These are phyloP conservation scores for Stictonetta naevosa DNA, from an alignment of 2,113 vertebrate species.

Conservation along the genomic window DNA sequence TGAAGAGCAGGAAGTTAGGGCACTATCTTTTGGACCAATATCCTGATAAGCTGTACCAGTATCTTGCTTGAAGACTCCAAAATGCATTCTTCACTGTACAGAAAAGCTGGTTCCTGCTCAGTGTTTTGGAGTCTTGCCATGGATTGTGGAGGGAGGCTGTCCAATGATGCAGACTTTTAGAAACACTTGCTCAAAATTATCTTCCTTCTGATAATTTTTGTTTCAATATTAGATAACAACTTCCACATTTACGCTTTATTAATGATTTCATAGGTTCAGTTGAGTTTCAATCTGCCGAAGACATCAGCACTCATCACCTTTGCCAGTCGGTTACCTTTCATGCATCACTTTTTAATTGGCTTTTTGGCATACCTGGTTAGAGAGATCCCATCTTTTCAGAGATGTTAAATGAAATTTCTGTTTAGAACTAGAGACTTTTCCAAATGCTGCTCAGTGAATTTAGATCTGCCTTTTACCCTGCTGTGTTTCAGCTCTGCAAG, in stretches of 20 bases:
- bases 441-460: background rate
- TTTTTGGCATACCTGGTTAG: background rate
- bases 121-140: background rate
- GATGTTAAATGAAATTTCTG: background rate
- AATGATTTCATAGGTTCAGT: background rate
- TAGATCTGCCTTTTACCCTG: background rate
- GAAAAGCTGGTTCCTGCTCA: background rate
- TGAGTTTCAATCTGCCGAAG: background rate
- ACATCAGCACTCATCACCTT: background rate
- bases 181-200: background rate
- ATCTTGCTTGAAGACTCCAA: background rate
- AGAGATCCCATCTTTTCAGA: background rate
- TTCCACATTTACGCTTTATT: background rate
- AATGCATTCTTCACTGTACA: background rate
- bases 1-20: background rate
- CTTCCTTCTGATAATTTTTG: background rate
- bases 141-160: background rate
- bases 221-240: background rate
- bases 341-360: background rate
- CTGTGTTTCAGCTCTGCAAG: background rate
- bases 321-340: background rate
- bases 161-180: background rate
- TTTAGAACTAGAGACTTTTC: background rate
- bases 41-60: background rate
- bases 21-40: background rate